Conservation (phyloP, 2,888 invertebrate genomes). For the Bombyx huttoni region DNA sequence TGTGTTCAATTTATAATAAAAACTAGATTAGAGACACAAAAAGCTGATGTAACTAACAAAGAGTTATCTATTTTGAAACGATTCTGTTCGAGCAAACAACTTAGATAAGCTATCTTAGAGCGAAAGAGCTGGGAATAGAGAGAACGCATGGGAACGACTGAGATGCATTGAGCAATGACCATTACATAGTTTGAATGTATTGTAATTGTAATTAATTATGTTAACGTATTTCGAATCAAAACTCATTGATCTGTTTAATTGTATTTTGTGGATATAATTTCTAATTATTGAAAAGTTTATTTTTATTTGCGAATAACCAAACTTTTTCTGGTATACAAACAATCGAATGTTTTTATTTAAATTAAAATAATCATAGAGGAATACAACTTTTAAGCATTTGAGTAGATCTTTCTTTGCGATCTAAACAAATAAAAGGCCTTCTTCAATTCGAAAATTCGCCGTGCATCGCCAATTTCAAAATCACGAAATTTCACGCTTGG, state of each 20-base stretch:
- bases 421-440: too few relatives aligned
- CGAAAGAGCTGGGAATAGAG: background rate
- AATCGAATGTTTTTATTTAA: too few relatives aligned
- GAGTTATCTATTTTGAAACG: conserved; percentile 3
- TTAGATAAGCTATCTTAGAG: conserved; percentile 8
- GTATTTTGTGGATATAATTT: background rate
- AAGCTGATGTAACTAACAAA: conserved; percentile 6
- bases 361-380: too few relatives aligned
- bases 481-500: too few relatives aligned
- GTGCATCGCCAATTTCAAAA: too few relatives aligned
- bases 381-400: too few relatives aligned
- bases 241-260: background rate
- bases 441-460: too few relatives aligned
- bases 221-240: background rate
- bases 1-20: too few relatives aligned
- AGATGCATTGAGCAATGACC: conserved; percentile 1
- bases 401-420: too few relatives aligned
- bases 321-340: too few relatives aligned
- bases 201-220: background rate
- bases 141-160: conserved; percentile 2
- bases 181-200: background rate
- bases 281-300: too few relatives aligned
- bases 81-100: conserved; percentile 7
- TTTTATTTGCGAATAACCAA: too few relatives aligned
- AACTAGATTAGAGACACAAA: background rate